Percentiles rank a stretch among this genome's conserved stretches.
Conservation (phyloP, 2,113 vertebrate species). For the Salvelinus sp. region DNA sequence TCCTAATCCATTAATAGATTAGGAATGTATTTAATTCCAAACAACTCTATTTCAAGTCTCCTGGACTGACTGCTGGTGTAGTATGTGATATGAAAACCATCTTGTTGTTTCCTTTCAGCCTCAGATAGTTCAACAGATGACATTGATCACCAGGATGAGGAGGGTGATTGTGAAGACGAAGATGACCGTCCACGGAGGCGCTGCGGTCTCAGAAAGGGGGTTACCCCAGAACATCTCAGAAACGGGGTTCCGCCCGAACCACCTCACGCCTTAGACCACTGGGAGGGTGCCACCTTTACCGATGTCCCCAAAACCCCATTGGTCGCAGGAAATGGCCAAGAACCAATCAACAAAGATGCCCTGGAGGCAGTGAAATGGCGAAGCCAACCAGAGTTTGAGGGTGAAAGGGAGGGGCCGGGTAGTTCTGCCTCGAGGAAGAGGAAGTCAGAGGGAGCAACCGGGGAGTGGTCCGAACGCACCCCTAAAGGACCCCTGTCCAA, state of each 20-base stretch:
- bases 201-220: conserved; percentile 23
- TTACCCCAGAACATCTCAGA: not conserved
- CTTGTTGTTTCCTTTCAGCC: conserved; percentile 68
- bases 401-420: conserved; percentile 64
- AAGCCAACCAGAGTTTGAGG: conserved; percentile 76
- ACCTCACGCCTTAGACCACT: conserved; percentile 42
- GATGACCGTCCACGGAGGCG: conserved; percentile 41
- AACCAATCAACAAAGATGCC: conserved; percentile 70
- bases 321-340: conserved; percentile 44
- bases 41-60: no score
- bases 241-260: conserved; percentile 44
- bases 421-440: conserved; percentile 71
- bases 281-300: conserved; percentile 46
- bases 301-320: conserved; percentile 53
- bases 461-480: conserved; percentile 75
- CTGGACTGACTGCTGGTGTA: no score
- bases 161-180: not conserved
- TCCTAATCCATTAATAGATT: no score
- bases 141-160: conserved; percentile 74
- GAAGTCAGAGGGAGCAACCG: conserved; percentile 72
- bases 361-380: conserved; percentile 57
- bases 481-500: conserved; percentile 78
- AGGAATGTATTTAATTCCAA: no score
- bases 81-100: not conserved
- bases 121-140: conserved; percentile 91